Conservation (phyloP, 2,797 vertebrate genomes). For the Onychomys arenicola region DNA sequence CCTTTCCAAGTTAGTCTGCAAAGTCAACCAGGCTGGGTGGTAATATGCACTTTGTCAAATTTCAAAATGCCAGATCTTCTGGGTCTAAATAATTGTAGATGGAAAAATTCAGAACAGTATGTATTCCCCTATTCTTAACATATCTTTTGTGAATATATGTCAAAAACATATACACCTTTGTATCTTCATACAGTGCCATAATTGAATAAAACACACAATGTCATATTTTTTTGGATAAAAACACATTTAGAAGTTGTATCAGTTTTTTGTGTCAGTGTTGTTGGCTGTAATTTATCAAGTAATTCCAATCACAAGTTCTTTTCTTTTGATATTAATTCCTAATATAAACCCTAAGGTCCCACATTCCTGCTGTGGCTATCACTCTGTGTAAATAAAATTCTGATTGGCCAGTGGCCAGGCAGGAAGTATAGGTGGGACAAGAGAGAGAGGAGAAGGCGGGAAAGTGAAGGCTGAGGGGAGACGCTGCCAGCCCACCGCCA, state of each 20-base stretch:
- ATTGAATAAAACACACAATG: background rate
- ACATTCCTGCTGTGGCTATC: too few species aligned
- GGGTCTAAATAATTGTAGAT: slow-evolving; percentile 52
- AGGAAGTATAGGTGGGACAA: too few species aligned
- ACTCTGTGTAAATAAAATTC: too few species aligned
- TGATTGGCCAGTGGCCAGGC: too few species aligned
- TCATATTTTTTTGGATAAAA: background rate
- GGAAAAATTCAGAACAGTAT: slow-evolving; percentile 5
- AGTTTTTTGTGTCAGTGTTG: background rate
- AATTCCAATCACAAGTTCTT: background rate
- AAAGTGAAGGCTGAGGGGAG: too few species aligned
- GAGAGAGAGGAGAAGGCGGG: too few species aligned
- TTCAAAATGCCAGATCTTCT: slow-evolving; percentile 69
- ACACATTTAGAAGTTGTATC: background rate
- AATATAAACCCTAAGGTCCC: background rate
- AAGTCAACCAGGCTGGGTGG: slow-evolving; percentile 17
- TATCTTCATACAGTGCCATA: background rate
- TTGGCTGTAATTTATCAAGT: background rate
- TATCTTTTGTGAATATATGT: background rate
- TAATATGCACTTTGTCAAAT: slow-evolving; percentile 62
- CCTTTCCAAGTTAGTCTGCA: too few species aligned
- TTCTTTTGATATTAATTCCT: background rate
- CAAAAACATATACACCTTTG: background rate
- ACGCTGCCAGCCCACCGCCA: too few species aligned
- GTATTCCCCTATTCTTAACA: background rate